These are phyloP conservation scores for Varecia variegata DNA, from an alignment of 2,797 vertebrate genomes.

Conservation along the genomic window DNA sequence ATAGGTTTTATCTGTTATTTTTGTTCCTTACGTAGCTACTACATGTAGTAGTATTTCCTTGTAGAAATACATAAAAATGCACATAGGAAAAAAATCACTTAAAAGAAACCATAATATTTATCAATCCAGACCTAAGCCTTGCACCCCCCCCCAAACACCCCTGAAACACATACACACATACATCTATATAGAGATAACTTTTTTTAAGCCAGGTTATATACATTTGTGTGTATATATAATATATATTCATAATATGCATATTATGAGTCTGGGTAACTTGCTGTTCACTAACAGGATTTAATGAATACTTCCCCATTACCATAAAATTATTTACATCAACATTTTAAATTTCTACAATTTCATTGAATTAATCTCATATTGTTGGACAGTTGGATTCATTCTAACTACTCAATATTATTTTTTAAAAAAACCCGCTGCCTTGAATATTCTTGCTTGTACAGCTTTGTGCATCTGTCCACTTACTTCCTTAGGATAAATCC, in stretches of 20 bases:
- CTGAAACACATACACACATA: background rate
- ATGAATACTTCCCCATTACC: background rate
- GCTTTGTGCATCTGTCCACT: background rate
- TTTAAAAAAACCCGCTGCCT: background rate
- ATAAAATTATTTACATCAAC: background rate
- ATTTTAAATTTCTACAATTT: background rate
- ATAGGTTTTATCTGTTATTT: background rate
- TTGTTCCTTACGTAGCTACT: background rate
- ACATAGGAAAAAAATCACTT: background rate
- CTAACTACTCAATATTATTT: background rate
- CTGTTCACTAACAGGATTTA: background rate
- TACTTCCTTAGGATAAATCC: background rate
- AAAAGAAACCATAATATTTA: background rate
- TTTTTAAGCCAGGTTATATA: background rate
- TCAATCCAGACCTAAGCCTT: background rate
- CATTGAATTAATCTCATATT: background rate
- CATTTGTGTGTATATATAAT: background rate
- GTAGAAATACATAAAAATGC: background rate
- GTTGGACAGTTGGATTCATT: background rate
- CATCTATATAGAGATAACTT: background rate
- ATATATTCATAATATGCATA: background rate
- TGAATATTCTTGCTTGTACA: background rate
- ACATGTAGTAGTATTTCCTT: background rate
- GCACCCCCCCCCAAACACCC: background rate
- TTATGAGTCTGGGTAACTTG: background rate